Percentiles rank a stretch among this genome's conserved stretches.
Evolutionary conservation across 1,140 invertebrate genomes (phyloP).

Genomic region (Elysia chlorotica): DNA sequence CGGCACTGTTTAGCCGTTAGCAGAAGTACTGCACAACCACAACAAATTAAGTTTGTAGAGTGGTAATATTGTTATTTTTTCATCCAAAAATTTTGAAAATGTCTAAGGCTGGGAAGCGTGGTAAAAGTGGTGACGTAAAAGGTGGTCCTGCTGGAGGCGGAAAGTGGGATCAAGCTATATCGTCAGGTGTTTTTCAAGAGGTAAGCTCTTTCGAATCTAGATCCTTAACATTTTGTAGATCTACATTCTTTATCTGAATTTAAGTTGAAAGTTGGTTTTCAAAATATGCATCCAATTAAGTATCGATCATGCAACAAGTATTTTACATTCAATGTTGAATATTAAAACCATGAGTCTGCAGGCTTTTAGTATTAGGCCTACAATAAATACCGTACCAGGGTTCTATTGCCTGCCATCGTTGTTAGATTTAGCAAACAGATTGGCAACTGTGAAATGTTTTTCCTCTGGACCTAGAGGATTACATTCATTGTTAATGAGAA

Average conservation of each 20-base stretch:
- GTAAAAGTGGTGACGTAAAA: slow-evolving; percentile 41
- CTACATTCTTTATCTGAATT: too few relatives aligned
- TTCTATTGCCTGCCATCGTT: too few relatives aligned
- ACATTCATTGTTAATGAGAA: too few relatives aligned
- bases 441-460: too few relatives aligned
- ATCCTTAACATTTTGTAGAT: too few relatives aligned
- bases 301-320: neutral
- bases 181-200: slow-evolving; percentile 46
- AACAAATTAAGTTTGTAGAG: neutral
- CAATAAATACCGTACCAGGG: neutral
- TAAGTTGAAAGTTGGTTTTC: neutral
- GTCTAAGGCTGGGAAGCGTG: slow-evolving; percentile 52
- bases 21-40: neutral
- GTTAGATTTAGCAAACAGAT: too few relatives aligned
- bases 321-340: too few relatives aligned
- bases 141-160: slow-evolving; percentile 29
- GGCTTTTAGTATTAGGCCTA: neutral
- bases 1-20: neutral
- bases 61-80: neutral
- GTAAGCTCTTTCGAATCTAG: slow-evolving; percentile 35
- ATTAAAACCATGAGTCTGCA: neutral
- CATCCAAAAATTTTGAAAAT: too few relatives aligned
- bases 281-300: neutral
- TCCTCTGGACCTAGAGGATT: too few relatives aligned
- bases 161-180: slow-evolving; percentile 49